These are phyloP conservation scores for Vesta saturnalis DNA, from an alignment of 2,888 invertebrate species.

Conservation along the genomic window DNA sequence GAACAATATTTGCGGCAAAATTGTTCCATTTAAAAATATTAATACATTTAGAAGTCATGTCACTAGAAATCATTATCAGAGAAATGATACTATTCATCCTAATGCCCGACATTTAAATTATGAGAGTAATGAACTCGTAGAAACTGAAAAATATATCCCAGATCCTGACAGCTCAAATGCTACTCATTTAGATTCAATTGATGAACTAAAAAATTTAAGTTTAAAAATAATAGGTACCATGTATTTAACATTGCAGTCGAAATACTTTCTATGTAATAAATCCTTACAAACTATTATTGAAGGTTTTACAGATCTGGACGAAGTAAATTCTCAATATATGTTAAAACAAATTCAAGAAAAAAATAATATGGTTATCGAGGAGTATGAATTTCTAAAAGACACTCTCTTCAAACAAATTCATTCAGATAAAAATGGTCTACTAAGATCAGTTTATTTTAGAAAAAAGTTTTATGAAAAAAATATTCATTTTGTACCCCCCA, in stretches of 20 bases:
- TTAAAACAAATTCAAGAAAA: background rate
- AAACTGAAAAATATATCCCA: no score
- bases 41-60: no score
- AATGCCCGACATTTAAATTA: no score
- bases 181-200: no score
- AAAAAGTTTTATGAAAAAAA: slow-evolving; percentile 28
- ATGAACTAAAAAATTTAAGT: no score
- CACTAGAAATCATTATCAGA: no score
- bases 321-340: background rate
- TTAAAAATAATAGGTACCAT: no score
- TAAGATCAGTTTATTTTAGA: slow-evolving; percentile 16
- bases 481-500: slow-evolving; percentile 27
- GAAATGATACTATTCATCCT: no score
- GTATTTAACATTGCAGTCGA: slow-evolving; percentile 12
- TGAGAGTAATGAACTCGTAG: no score
- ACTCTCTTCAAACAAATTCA: slow-evolving; percentile 17
- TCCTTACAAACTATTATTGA: slow-evolving; percentile 23
- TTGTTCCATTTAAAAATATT: no score
- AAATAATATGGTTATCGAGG: background rate
- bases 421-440: background rate
- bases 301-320: slow-evolving; percentile 3
- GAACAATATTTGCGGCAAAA: no score
- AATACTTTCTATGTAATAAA: slow-evolving; percentile 18
- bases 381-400: background rate
- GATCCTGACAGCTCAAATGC: no score